Evolutionary conservation across 2,888 invertebrate genomes (phyloP).

Genomic region (Plebejus argus): DNA sequence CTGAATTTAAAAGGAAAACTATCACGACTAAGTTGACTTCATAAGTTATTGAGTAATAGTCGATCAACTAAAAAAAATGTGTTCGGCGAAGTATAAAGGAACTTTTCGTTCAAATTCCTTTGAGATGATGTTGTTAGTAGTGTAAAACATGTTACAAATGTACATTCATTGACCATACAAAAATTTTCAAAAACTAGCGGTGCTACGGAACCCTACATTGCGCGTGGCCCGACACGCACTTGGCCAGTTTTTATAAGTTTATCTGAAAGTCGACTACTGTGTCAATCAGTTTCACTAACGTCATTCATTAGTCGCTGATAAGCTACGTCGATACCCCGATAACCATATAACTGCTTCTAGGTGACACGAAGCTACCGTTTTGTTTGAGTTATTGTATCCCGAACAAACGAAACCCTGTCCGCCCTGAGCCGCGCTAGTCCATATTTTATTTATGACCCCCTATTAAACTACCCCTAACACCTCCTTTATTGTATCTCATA

Average conservation of each 20-base stretch:
- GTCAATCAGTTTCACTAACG: not conserved
- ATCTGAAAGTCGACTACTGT: not conserved
- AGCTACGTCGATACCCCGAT: constrained; percentile 60
- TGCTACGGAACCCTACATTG: too few relatives aligned
- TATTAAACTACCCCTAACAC: not conserved
- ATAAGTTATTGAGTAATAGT: too few relatives aligned
- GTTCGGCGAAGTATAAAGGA: too few relatives aligned
- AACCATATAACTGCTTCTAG: constrained; percentile 75
- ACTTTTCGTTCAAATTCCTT: too few relatives aligned
- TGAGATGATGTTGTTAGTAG: too few relatives aligned
- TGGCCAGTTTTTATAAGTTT: not conserved
- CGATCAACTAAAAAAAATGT: too few relatives aligned
- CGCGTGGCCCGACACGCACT: too few relatives aligned
- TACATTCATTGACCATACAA: too few relatives aligned
- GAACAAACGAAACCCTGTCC: constrained; percentile 67
- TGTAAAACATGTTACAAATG: too few relatives aligned
- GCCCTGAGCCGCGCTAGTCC: constrained; percentile 67
- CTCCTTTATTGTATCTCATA: constrained; percentile 63
- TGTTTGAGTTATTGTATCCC: constrained; percentile 67
- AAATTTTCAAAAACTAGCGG: too few relatives aligned
- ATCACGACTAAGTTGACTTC: too few relatives aligned
- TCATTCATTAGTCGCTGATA: constrained; percentile 51
- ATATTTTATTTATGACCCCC: constrained; percentile 58
- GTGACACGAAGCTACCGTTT: constrained; percentile 76
- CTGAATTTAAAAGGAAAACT: too few relatives aligned